phyloP scores from a whole-genome alignment of 2,113 vertebrate genomes.

The Lontra canadensis region DNA sequence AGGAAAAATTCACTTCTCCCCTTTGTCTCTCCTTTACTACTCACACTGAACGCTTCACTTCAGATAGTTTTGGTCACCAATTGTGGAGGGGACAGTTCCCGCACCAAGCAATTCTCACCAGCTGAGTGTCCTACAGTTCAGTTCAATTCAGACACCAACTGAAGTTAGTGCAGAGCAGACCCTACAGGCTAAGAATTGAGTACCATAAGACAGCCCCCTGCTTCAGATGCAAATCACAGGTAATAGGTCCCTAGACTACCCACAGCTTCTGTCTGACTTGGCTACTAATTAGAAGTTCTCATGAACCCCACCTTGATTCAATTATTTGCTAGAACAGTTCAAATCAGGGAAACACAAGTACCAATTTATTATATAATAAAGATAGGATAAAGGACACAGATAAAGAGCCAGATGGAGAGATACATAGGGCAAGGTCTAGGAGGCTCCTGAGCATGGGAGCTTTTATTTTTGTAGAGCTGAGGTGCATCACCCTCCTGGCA shows the following conservation, averaged over 20 bases:
- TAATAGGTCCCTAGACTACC: not conserved
- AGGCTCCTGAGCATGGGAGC: accelerated
- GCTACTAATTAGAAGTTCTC: not conserved
- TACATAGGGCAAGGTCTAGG: not conserved
- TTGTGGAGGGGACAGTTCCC: accelerated
- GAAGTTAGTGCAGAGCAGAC: not conserved
- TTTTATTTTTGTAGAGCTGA: not conserved
- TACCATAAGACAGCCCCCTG: not conserved
- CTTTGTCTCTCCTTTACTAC: not conserved
- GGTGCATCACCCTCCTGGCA: no score
- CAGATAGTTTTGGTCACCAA: not conserved
- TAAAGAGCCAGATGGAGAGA: not conserved
- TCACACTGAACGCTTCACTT: not conserved
- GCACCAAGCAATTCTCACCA: not conserved
- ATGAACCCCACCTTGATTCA: not conserved
- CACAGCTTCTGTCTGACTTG: not conserved
- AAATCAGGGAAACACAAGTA: not conserved
- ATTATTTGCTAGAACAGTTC: not conserved
- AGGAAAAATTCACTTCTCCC: not conserved
- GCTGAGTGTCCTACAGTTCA: not conserved
- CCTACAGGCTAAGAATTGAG: not conserved
- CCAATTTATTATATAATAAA: not conserved
- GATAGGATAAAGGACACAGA: not conserved
- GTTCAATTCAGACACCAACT: not conserved
- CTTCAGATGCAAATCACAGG: not conserved